These are phyloP conservation scores for Tapirus terrestris DNA, from an alignment of 2,113 vertebrate species.

Conservation along the genomic window DNA sequence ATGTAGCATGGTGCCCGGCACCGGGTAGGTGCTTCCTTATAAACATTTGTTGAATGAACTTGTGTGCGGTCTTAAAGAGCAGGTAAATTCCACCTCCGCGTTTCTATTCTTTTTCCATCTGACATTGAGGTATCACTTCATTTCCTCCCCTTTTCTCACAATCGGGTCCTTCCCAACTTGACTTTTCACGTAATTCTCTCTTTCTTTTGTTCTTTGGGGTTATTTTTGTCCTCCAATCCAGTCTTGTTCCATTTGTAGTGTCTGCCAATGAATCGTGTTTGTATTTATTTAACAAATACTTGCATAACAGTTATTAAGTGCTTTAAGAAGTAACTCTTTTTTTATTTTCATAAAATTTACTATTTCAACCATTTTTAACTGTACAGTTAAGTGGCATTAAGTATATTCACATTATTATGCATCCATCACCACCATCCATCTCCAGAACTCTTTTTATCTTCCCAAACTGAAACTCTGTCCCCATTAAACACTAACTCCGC, in stretches of 20 bases:
- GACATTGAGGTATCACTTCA: not conserved
- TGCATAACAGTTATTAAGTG: not conserved
- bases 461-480: not conserved
- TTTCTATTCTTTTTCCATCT: not conserved
- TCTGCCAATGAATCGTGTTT: not conserved
- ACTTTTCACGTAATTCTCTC: not conserved
- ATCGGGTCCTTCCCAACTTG: not conserved
- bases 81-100: no score
- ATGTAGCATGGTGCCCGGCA: accelerated
- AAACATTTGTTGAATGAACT: not conserved
- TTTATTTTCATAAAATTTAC: not conserved
- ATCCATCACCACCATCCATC: not conserved
- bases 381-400: not conserved
- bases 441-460: not conserved
- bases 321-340: not conserved
- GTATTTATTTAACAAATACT: not conserved
- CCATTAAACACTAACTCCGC: not conserved
- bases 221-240: not conserved
- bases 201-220: not conserved
- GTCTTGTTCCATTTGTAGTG: not conserved
- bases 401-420: not conserved
- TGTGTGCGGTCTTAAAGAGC: not conserved
- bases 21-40: not conserved
- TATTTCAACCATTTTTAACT: not conserved
- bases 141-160: not conserved